phyloP scores from a whole-genome alignment of 2,113 vertebrate species.

The cat (Felis catus) region DNA sequence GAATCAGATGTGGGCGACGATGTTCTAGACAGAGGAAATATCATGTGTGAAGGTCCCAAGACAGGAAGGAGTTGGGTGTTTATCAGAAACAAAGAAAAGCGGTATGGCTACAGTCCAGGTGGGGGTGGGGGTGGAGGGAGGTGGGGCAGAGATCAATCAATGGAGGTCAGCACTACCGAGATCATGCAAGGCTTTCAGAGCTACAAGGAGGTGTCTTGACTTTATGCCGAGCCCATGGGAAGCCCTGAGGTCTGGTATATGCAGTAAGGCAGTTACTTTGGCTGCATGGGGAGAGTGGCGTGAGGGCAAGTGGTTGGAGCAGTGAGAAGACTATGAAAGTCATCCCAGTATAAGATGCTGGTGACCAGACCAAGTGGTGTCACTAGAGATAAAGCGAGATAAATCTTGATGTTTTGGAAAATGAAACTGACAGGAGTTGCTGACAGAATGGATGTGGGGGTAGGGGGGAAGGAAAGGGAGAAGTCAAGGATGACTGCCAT shows the following conservation, averaged over 20 bases:
- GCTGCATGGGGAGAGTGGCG: neutral
- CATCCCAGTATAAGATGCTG: neutral
- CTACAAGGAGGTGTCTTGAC: neutral
- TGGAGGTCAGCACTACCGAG: neutral
- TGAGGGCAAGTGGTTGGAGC: neutral
- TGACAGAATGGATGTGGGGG: neutral
- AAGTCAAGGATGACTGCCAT: neutral
- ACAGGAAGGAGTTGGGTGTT: neutral
- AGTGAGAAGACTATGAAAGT: neutral
- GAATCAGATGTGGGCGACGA: neutral
- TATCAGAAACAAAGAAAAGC: slow-evolving; percentile 14
- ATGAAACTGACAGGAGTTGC: neutral
- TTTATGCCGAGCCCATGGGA: neutral
- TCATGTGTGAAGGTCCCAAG: neutral
- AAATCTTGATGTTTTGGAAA: neutral
- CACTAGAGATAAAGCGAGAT: neutral
- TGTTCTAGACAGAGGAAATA: neutral
- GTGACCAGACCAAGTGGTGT: neutral
- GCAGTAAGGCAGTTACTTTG: neutral
- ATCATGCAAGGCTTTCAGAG: neutral
- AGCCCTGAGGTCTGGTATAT: neutral
- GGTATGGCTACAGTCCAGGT: neutral
- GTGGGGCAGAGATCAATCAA: neutral
- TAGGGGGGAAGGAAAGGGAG: neutral
- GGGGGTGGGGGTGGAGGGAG: neutral